Evolutionary conservation across 2,888 invertebrate genomes (phyloP).

Genomic region (Trachelus troglodyta): DNA sequence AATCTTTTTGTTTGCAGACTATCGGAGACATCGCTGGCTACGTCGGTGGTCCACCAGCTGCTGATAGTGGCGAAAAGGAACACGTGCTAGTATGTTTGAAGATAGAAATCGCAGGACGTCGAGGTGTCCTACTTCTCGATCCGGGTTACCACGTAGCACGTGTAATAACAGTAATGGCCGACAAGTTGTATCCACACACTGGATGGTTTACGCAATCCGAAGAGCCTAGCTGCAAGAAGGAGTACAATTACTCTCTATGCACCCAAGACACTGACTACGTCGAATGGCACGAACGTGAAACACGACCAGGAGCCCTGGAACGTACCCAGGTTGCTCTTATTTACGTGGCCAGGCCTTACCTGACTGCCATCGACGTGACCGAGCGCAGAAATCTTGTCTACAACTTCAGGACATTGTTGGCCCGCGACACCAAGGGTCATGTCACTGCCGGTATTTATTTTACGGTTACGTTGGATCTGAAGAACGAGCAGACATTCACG

Average conservation of each 20-base stretch:
- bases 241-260: slow-evolving; percentile 85
- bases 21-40: slow-evolving; percentile 66
- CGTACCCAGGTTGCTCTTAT: slow-evolving; percentile 78
- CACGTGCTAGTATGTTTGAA: slow-evolving; percentile 86
- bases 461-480: slow-evolving; percentile 72
- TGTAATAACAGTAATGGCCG: slow-evolving; percentile 88
- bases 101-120: slow-evolving; percentile 78
- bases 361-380: slow-evolving; percentile 85
- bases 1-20: slow-evolving; percentile 49
- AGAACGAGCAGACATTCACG: slow-evolving; percentile 71
- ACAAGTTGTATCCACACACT: slow-evolving; percentile 87
- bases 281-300: slow-evolving; percentile 87
- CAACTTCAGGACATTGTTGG: slow-evolving; percentile 83
- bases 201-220: slow-evolving; percentile 88
- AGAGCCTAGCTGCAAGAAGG: slow-evolving; percentile 80
- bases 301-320: slow-evolving; percentile 71
- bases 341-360: slow-evolving; percentile 82
- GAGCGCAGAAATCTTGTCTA: slow-evolving; percentile 91
- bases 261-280: slow-evolving; percentile 79
- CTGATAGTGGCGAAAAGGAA: slow-evolving; percentile 82
- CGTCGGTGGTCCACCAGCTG: slow-evolving; percentile 66
- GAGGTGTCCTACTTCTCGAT: slow-evolving; percentile 85
- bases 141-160: slow-evolving; percentile 92
- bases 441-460: slow-evolving; percentile 88
- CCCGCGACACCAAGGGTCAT: slow-evolving; percentile 86